Evolutionary conservation across 2,797 vertebrate species (phyloP).

Genomic region (Tympanoctomys barrerae): DNA sequence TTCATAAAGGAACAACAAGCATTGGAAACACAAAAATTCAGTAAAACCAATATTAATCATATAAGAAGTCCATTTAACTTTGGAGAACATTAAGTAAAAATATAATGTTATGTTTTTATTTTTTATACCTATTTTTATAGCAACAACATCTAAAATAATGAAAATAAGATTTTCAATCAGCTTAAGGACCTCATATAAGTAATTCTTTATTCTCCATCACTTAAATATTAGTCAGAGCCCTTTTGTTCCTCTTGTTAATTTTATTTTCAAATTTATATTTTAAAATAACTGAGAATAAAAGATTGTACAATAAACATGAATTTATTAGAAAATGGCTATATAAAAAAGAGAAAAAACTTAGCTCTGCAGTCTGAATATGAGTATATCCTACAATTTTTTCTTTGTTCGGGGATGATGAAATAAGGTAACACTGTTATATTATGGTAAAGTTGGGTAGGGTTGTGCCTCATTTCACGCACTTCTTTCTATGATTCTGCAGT

Average conservation of each 20-base stretch:
- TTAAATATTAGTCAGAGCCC: slow-evolving; percentile 28
- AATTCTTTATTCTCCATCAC: slow-evolving; percentile 2
- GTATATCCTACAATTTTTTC: slow-evolving; percentile 39
- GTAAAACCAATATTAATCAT: slow-evolving; percentile 10
- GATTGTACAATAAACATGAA: not conserved
- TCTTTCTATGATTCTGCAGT: not conserved
- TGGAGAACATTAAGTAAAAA: slow-evolving; percentile 27
- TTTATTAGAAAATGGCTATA: not conserved
- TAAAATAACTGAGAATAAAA: slow-evolving; percentile 51
- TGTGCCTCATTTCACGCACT: not conserved
- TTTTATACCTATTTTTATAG: not conserved
- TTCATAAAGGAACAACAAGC: slow-evolving; percentile 82
- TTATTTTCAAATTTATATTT: slow-evolving; percentile 50
- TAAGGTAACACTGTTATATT: not conserved
- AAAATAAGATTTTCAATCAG: slow-evolving; percentile 29
- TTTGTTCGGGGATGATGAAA: slow-evolving; percentile 40
- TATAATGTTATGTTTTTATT: not conserved
- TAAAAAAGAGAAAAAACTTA: not conserved
- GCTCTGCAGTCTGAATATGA: not conserved
- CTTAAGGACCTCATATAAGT: not conserved
- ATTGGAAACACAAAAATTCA: slow-evolving; percentile 71
- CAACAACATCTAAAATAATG: not conserved
- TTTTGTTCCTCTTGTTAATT: slow-evolving; percentile 23
- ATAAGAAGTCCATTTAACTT: not conserved
- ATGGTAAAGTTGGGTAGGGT: not conserved